phyloP scores from a whole-genome alignment of 2,888 invertebrate genomes.

The Dryocosmus kuriphilus region DNA sequence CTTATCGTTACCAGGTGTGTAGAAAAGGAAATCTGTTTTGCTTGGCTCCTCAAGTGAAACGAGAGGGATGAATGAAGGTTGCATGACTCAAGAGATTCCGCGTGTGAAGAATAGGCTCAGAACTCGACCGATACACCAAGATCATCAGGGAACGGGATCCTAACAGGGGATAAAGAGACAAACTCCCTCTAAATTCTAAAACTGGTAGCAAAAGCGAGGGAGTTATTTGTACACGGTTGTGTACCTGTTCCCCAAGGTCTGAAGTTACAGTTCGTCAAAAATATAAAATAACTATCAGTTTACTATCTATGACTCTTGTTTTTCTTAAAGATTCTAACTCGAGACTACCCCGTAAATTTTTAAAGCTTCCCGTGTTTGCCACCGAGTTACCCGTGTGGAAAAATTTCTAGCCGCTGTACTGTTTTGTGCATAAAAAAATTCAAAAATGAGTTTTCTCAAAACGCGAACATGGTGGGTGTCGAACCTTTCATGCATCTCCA shows the following conservation, averaged over 20 bases:
- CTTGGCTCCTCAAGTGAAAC: neutral
- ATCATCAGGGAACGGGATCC: neutral
- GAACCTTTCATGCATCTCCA: no score
- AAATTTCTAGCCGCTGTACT: no score
- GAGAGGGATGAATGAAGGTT: neutral
- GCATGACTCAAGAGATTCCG: conserved; percentile 3
- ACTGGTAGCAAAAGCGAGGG: neutral
- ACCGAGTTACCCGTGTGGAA: no score
- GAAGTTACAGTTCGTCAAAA: neutral
- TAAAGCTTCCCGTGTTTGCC: no score
- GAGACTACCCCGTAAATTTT: no score
- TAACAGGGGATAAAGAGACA: neutral
- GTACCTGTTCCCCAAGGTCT: neutral
- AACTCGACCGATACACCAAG: neutral
- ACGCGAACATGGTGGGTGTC: no score
- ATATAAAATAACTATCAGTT: neutral
- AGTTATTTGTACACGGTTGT: neutral
- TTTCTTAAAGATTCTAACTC: no score
- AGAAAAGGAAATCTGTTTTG: conserved; percentile 1
- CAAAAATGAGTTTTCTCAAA: no score
- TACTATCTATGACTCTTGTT: no score
- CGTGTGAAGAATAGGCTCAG: conserved; percentile 1
- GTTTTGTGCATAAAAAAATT: no score
- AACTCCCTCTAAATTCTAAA: neutral
- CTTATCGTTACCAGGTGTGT: neutral